Base-by-base conservation (phyloP, 2,888 invertebrate species). In the Temnothorax rugatulus region DNA sequence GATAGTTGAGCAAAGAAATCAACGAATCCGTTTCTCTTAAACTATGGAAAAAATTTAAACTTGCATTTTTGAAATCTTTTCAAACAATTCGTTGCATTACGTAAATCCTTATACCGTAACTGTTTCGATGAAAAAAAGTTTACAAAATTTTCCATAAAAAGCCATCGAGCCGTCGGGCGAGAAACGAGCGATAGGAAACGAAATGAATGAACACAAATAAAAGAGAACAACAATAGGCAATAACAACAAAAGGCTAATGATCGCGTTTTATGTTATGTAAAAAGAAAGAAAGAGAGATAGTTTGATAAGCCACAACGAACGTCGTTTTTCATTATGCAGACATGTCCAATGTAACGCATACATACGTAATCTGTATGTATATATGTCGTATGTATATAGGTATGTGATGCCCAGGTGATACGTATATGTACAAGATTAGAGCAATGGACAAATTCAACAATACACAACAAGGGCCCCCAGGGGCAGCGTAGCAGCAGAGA, bases 381-480 rank as follows among this genome's bases (percentile, higher is more conserved):
- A 63, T 50, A 47, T 83, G 75, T 86, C 21, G 38, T 75, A 68
- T 75, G 82, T 82, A 15, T n/a, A 13, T 47, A 64, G 83, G 71
- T 84, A 68, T 41, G 57, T 82, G 64, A 83, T 86, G 73, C 79
- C 71, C 84, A 86, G 85, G 73, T 85, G 61, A 90, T 84, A 86
- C 57, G 75, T 86, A 87, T 86, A 87, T 88, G 74, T 88, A 89
- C 85, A 87, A 90, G 86, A 88, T 84, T 54, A 91, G 88, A 91
- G 88, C 88, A 87, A 91, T 89, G 90, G 84, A 92, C 91, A 91
- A 90, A 91, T 92, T 90, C 87, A 91, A 93, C 92, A 93, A 94
- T 94, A 94, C 94, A 94, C 94, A 94, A 94, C 94, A 94, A 94
- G 94, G 90, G 89, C 91, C 93, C 93, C 93, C 92, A 90, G 88